A percentile compares a stretch with the other conserved stretches of the same genome.
Conservation (phyloP, 2,888 invertebrate genomes). For the Cheilosia impressa region DNA sequence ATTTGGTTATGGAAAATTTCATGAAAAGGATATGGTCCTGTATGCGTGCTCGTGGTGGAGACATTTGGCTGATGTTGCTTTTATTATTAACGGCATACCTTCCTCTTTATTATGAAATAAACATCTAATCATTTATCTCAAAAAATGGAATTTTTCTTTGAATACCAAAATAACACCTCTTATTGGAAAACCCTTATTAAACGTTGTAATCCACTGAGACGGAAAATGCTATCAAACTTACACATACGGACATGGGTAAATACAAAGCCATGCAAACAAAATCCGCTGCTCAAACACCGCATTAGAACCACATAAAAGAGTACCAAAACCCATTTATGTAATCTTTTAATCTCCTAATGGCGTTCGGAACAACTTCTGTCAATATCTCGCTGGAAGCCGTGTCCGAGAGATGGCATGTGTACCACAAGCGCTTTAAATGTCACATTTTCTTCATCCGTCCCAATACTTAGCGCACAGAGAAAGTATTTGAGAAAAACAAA, state of each 20-base stretch:
- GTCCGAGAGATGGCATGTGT: slow-evolving; percentile 54
- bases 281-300: slow-evolving; percentile 38
- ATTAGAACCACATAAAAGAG: slow-evolving; percentile 52
- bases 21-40: too few species aligned
- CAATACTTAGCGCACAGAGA: background rate
- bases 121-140: too few species aligned
- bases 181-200: too few species aligned
- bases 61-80: too few species aligned
- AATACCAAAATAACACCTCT: too few species aligned
- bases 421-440: slow-evolving; percentile 50
- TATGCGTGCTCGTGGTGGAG: too few species aligned
- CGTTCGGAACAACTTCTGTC: slow-evolving; percentile 32
- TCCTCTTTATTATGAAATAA: too few species aligned
- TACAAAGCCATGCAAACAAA: slow-evolving; percentile 35
- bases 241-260: background rate
- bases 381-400: slow-evolving; percentile 45
- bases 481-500: slow-evolving; percentile 4
- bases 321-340: slow-evolving; percentile 56
- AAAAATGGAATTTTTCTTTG: too few species aligned
- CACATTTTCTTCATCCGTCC: slow-evolving; percentile 37
- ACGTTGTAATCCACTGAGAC: background rate
- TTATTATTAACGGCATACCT: too few species aligned
- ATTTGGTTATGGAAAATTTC: too few species aligned
- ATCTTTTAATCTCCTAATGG: slow-evolving; percentile 64
- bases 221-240: too few species aligned